Evolutionary conservation across 1,140 invertebrate species (phyloP).

Genomic region (Formica exsecta): DNA sequence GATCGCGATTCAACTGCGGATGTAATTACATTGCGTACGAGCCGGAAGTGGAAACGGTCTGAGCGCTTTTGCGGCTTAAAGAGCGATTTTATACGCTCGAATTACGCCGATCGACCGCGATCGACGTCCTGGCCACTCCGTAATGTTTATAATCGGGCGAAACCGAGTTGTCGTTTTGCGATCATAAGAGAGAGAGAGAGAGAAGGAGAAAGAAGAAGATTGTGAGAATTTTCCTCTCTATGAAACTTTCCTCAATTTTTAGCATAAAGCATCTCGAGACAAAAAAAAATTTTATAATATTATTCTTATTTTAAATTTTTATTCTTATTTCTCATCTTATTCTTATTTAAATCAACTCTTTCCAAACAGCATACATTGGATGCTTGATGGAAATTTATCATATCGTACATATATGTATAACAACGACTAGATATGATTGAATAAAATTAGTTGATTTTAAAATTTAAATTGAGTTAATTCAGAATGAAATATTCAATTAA

Average conservation of each 20-base stretch:
- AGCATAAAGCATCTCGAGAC: not conserved
- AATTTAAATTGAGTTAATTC: not conserved
- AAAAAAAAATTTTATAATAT: too few relatives aligned
- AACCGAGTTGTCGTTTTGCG: not conserved
- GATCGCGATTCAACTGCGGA: constrained; percentile 71
- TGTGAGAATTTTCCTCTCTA: not conserved
- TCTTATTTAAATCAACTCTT: not conserved
- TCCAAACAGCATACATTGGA: too few relatives aligned
- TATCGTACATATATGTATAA: too few relatives aligned
- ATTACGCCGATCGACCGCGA: constrained; percentile 65
- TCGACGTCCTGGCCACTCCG: constrained; percentile 35
- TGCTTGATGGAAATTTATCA: too few relatives aligned
- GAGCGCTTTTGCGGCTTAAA: constrained; percentile 73
- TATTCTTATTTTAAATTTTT: not conserved
- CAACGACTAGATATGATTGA: not conserved
- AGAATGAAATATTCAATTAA: not conserved
- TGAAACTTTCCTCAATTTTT: not conserved
- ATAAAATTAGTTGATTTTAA: not conserved
- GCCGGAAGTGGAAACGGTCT: constrained; percentile 74
- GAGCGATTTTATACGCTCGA: constrained; percentile 71
- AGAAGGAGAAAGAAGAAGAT: not conserved
- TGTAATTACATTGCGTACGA: constrained; percentile 74
- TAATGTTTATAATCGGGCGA: not conserved
- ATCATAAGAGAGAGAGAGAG: too few relatives aligned
- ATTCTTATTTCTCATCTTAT: not conserved